phyloP scores from a whole-genome alignment of 2,888 invertebrate species.

The Exocentrus adspersus region DNA sequence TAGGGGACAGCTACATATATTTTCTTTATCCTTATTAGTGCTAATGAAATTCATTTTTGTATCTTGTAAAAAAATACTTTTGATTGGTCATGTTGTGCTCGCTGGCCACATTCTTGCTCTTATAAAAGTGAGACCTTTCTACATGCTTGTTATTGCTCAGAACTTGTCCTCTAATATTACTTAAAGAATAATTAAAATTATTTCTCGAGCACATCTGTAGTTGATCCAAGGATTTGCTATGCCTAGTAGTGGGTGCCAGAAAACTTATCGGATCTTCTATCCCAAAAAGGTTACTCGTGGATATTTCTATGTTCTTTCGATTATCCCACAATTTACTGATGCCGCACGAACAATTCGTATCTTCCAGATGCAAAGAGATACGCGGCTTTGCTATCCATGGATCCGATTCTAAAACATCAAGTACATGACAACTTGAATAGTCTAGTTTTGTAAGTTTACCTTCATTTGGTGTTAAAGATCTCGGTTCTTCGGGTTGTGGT shows the following conservation, averaged over 20 bases:
- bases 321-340: slow-evolving; percentile 50
- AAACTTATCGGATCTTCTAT: slow-evolving; percentile 43
- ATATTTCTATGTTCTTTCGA: slow-evolving; percentile 47
- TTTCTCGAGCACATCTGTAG: slow-evolving; percentile 66
- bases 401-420: slow-evolving; percentile 32
- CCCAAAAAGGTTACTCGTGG: slow-evolving; percentile 38
- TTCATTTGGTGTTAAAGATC: slow-evolving; percentile 29
- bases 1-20: slow-evolving; percentile 40
- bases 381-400: slow-evolving; percentile 42
- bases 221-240: slow-evolving; percentile 86
- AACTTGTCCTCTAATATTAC: slow-evolving; percentile 43
- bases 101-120: slow-evolving; percentile 50
- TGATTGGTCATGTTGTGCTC: slow-evolving; percentile 49
- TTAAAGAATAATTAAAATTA: slow-evolving; percentile 52
- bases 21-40: slow-evolving; percentile 32
- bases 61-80: slow-evolving; percentile 40
- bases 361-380: slow-evolving; percentile 44
- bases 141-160: slow-evolving; percentile 27
- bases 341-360: slow-evolving; percentile 53
- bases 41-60: slow-evolving; percentile 16
- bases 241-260: slow-evolving; percentile 63
- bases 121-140: slow-evolving; percentile 38
- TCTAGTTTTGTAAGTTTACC: slow-evolving; percentile 31
- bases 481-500: slow-evolving; percentile 38
- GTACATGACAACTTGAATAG: no score